Evolutionary conservation across 2,888 invertebrate genomes (phyloP), one percentile per base, ranked within the genome.

Genomic region (Zygaena filipendulae): DNA sequence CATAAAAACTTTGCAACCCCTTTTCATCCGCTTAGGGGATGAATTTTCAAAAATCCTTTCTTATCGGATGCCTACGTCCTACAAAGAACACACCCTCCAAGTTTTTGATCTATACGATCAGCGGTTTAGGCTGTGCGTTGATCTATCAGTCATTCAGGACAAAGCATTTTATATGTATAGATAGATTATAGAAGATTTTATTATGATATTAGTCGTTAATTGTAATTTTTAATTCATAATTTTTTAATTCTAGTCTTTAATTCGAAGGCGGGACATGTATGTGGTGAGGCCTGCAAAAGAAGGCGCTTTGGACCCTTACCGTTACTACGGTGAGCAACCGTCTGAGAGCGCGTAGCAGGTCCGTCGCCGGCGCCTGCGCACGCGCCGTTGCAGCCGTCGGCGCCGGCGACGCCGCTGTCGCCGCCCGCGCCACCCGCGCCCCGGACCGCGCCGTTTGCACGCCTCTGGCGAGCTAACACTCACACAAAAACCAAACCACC

Each of bases 191-290:
- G n/a, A n/a, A n/a, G n/a, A n/a, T n/a, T n/a, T n/a, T n/a, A n/a
- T n/a, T n/a, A n/a, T n/a, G n/a, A n/a, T n/a, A n/a, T n/a, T n/a
- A n/a, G n/a, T n/a, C n/a, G n/a, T n/a, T n/a, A n/a, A n/a, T n/a
- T n/a, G n/a, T n/a, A 21, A 7, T 21, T 21, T 28, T 23, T 25
- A 30, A 19, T 29, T 26, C 23, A n/a, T 23, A 27, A 27, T 29
- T 6, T 71, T 71, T 72, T 63, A 70, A 77, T 74, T 77, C 66
- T 75, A 77, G 75, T 77, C 63, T 77, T 79, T 75, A 79, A 79
- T 74, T 74, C 70, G 66, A 75, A 84, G 85, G 68, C 83, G 85
- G 56, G 84, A 82, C 63, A 72, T 82, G 33, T 84, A 83, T 62
- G 82, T 85, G 57, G 81, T 85, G 62, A 79, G 84, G 53, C 84